Evolutionary conservation across 2,797 vertebrate genomes (phyloP), one percentile per base, ranked within the genome.

Genomic region (Chaetodon trifasciatus): DNA sequence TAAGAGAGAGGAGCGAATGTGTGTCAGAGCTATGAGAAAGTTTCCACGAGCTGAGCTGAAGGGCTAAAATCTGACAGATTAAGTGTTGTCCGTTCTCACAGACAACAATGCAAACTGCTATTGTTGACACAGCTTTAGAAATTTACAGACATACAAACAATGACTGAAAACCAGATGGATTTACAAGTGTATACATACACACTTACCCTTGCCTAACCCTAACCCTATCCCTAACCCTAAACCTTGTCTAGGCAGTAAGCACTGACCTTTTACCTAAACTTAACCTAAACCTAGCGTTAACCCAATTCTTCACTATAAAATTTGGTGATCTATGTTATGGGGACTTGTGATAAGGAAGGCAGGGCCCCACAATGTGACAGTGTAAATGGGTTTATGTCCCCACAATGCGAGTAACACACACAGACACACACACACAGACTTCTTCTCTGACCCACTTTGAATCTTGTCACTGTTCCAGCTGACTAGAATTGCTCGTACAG

Each of bases 391-490:
- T 44, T 44, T 44, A 44, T 44, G 42, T 13, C 42, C 42, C 42
- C 42, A 44, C 42, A 44, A 44, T 13, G 42, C 4, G 6, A 44
- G 6, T 44, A 44, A 44, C 13, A 44, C 42, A 44, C 42, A 44
- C 42, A 44, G 9, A 44, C 42, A 79, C 39, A 39, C 61, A 78
- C 35, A 60, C 47, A 75, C 63, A 76, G 66, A 71, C 8, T 56
- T 79, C 35, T 79, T 39, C 66, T 84, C 57, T 94, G 89, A 94
- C 91, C 92, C 84, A 91, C 55, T 94, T 94, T 88, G 66, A 83
- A 75, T 76, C 73, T 84, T 85, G 68, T 87, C 78, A 60, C 70
- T 47, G 70, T 76, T 86, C 73, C 79, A 81, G 77, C 79, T 81
- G 86, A 86, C 81, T 81, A 35, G 52, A 88, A 81, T 69, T 68